Conservation (phyloP, 2,113 vertebrate genomes). For the Mus pahari region DNA sequence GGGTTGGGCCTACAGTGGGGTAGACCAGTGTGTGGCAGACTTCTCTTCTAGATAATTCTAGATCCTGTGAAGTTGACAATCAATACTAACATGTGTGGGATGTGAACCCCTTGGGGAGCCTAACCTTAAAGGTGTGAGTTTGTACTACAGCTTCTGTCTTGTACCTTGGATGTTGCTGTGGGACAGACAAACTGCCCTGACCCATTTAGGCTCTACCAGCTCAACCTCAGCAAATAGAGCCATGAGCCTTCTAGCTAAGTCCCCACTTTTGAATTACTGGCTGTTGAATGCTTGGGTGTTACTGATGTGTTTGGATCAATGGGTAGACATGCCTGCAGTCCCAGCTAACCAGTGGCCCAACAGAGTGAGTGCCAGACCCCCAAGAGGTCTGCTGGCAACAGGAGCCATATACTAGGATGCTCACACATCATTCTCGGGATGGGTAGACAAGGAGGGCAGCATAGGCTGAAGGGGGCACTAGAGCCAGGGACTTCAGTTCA, state of each 20-base stretch:
- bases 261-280: neutral
- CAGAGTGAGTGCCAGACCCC: neutral
- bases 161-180: neutral
- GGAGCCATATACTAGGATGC: neutral
- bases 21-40: neutral
- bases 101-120: neutral
- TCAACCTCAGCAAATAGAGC: neutral
- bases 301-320: neutral
- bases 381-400: too few species aligned
- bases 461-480: neutral
- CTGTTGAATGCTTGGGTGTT: neutral
- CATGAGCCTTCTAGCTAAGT: fast-evolving
- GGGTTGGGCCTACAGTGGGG: neutral
- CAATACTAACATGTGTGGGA: neutral
- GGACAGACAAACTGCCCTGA: neutral
- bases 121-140: too few species aligned
- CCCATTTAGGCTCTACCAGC: neutral
- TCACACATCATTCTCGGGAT: neutral
- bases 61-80: neutral
- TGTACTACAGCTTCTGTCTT: neutral
- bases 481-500: neutral
- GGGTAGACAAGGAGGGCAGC: neutral
- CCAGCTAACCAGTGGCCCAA: neutral
- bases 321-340: neutral
- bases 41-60: neutral